Base-by-base conservation (phyloP, 2,113 vertebrate species). In the Neoarius graeffei region DNA sequence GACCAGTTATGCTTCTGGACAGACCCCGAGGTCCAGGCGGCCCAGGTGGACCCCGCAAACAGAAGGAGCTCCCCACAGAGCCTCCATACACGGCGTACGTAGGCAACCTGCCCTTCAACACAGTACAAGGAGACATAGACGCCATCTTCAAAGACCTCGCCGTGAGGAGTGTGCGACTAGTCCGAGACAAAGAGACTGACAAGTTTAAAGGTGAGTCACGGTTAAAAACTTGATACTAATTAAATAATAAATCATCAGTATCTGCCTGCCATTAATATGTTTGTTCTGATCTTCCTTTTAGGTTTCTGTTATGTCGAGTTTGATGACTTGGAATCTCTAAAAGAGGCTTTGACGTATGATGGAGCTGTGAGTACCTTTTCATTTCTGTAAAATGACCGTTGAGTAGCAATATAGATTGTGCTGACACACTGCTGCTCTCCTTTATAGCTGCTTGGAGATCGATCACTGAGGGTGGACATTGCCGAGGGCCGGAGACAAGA, bases 271-370 rank as follows among this genome's bases (percentile, higher is more conserved):
- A 59, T 25, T 77, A 76, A 73, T 74, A 23, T 48, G 27, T 76
- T 62, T 20, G 5, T 59, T 90, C 20, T 69, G 83, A 7, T 52
- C 90, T 90, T 81, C 89, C n/a, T 91, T 93, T 0, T 93, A 99
- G 98, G 98, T 86, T 99, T 99, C 95, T 99, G 98, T 97, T 99
- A 99, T 85, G 98, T 99, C 91, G 98, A 99, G 94, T 99, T 99
- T 82, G 97, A 99, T 60, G 98, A 99, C 81, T 93, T 99, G 95
- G 98, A 99, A 35, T 99, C 98, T 77, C 96, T 99, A 92, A 99
- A 99, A 95, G 98, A 99, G 96, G 98, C 98, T 81, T 94, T 99
- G 95, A 96, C 97, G 0, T 99, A 97, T 0, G 98, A 99, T 83
- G 97, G 98, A 50, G 98, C 98, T 85, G 98, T 99, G 94, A 99